Conservation (phyloP, 2,113 vertebrate species). For the Oreochromis tanganicae region DNA sequence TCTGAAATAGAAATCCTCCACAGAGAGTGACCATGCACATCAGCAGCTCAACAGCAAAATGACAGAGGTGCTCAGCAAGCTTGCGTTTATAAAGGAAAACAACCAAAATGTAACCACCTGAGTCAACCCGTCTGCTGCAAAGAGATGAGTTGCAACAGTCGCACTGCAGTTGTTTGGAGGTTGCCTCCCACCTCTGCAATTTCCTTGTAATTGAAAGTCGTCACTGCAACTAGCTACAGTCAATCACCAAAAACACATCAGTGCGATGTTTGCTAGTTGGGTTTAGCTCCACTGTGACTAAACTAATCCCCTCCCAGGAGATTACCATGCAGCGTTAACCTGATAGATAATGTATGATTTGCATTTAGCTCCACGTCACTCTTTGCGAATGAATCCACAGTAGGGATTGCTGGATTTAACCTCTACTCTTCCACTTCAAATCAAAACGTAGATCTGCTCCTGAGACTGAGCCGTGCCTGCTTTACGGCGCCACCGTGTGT, state of each 20-base stretch:
- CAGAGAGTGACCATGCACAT: background rate
- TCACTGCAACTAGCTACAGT: background rate
- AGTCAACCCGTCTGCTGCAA: background rate
- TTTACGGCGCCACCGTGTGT: background rate
- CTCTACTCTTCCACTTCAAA: background rate
- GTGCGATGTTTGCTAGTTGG: background rate
- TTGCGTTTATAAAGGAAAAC: background rate
- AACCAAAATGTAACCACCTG: background rate
- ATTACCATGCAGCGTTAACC: background rate
- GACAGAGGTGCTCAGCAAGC: background rate
- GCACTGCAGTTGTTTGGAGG: background rate
- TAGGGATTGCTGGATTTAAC: background rate
- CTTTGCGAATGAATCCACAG: background rate
- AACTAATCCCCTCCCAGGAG: background rate
- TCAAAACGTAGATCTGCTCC: background rate
- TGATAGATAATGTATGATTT: background rate
- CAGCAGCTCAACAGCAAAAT: background rate
- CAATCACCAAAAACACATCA: background rate
- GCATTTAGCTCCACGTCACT: background rate
- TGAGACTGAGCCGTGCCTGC: background rate
- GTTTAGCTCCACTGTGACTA: background rate
- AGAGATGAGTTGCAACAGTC: background rate
- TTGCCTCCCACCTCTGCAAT: background rate
- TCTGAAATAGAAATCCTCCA: background rate
- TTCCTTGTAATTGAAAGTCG: background rate